Percentiles rank a stretch among this genome's conserved stretches.
Conservation (phyloP, 2,888 invertebrate species). For the Ditula angustiorana region DNA sequence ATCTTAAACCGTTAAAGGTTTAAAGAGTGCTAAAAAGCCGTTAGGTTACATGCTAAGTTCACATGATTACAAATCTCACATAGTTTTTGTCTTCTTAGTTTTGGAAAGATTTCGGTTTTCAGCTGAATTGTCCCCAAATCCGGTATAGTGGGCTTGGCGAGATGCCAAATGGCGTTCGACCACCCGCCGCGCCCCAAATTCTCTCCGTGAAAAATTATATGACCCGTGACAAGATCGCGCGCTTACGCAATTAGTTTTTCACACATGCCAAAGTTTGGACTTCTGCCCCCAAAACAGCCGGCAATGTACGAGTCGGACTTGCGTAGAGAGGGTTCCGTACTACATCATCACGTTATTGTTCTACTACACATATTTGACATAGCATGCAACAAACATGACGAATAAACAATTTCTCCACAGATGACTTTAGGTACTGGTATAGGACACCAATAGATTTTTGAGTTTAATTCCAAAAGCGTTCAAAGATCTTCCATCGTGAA, state of each 20-base stretch:
- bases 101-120: slow-evolving; percentile 61
- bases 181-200: slow-evolving; percentile 73
- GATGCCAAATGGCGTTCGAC: slow-evolving; percentile 69
- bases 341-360: too few relatives aligned
- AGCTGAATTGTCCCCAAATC: slow-evolving; percentile 67
- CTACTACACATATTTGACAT: too few relatives aligned
- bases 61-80: slow-evolving; percentile 13
- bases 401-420: too few relatives aligned
- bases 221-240: slow-evolving; percentile 56
- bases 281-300: too few relatives aligned
- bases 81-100: slow-evolving; percentile 48
- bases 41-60: not conserved
- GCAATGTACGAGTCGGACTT: too few relatives aligned
- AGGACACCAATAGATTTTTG: too few relatives aligned
- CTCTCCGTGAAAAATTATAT: slow-evolving; percentile 66
- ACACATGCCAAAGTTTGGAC: not conserved
- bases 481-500: too few relatives aligned
- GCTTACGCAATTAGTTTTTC: slow-evolving; percentile 38
- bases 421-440: too few relatives aligned
- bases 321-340: too few relatives aligned
- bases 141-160: slow-evolving; percentile 66
- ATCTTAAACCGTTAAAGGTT: too few relatives aligned
- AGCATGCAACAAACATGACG: too few relatives aligned
- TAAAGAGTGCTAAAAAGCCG: not conserved
- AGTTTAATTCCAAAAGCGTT: too few relatives aligned